A percentile compares a stretch with the other conserved stretches of the same genome.
phyloP scores from a whole-genome alignment of 2,113 vertebrate genomes.

The Uria aalge region DNA sequence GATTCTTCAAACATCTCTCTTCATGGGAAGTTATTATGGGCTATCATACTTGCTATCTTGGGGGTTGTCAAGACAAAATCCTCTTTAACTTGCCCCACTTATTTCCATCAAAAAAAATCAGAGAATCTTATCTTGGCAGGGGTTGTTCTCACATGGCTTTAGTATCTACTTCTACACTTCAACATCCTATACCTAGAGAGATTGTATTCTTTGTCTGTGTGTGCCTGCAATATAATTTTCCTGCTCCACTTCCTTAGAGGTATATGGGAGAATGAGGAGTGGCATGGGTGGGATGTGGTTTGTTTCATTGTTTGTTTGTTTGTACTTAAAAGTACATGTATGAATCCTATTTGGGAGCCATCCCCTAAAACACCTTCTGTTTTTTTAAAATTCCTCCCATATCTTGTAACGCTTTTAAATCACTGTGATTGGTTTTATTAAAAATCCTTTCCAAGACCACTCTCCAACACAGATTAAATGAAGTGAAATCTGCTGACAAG shows the following conservation, averaged over 20 bases:
- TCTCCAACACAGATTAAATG: background rate
- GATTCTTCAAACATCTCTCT: background rate
- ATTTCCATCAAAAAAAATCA: background rate
- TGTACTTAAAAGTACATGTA: background rate
- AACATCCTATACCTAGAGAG: background rate
- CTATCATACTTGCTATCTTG: background rate
- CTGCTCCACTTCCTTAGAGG: background rate
- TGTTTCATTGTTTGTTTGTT: background rate
- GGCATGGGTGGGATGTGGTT: background rate
- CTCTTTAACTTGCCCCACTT: background rate
- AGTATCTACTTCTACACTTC: background rate
- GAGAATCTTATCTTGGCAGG: background rate
- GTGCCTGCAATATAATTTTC: background rate
- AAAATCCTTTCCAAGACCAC: background rate
- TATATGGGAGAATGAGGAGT: background rate
- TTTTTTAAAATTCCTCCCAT: background rate
- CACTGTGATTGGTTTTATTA: background rate
- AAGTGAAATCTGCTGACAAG: background rate
- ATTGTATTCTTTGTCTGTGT: background rate
- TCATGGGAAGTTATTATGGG: background rate
- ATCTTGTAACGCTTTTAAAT: background rate
- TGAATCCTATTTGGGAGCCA: background rate
- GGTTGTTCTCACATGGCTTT: background rate
- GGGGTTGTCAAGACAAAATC: background rate
- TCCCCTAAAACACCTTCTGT: accelerated